Conservation (phyloP, 1,140 invertebrate genomes). For the Drosophila nannoptera region DNA sequence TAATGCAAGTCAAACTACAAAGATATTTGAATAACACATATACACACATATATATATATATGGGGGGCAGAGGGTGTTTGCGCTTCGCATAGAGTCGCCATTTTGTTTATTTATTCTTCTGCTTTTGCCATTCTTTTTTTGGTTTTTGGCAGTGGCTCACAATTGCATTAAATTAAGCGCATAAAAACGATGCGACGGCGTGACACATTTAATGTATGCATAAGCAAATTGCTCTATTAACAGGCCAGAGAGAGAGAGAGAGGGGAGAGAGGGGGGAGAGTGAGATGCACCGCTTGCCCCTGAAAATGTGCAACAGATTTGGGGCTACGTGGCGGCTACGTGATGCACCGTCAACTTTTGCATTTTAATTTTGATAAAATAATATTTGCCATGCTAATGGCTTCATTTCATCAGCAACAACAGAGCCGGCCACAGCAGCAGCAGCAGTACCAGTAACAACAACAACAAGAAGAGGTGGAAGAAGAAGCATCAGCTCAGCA, state of each 20-base stretch:
- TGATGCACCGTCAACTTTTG: slow-evolving; percentile 57
- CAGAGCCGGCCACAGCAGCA: slow-evolving; percentile 19
- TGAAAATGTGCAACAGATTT: slow-evolving; percentile 55
- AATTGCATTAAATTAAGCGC: slow-evolving; percentile 67
- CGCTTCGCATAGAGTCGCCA: slow-evolving; percentile 9
- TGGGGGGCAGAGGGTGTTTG: slow-evolving; percentile 15
- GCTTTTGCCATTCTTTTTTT: slow-evolving; percentile 14
- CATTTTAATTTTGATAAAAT: slow-evolving; percentile 75
- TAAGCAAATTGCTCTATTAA: slow-evolving; percentile 71
- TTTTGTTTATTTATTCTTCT: slow-evolving; percentile 4
- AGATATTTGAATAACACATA: too few relatives aligned
- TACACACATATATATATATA: not conserved
- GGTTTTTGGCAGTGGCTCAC: slow-evolving; percentile 37
- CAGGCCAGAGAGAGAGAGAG: slow-evolving; percentile 16
- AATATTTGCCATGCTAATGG: slow-evolving; percentile 74
- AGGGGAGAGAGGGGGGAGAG: too few relatives aligned
- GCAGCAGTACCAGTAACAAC: too few relatives aligned
- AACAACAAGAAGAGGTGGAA: too few relatives aligned
- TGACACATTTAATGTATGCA: slow-evolving; percentile 65
- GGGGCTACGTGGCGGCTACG: slow-evolving; percentile 40
- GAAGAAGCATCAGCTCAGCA: not conserved
- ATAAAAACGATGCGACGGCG: slow-evolving; percentile 26
- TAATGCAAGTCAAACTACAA: not conserved
- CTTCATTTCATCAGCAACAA: slow-evolving; percentile 53
- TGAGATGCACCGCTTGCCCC: slow-evolving; percentile 1